phyloP scores from a whole-genome alignment of 2,797 vertebrate species.

The Pelochelys cantorii region DNA sequence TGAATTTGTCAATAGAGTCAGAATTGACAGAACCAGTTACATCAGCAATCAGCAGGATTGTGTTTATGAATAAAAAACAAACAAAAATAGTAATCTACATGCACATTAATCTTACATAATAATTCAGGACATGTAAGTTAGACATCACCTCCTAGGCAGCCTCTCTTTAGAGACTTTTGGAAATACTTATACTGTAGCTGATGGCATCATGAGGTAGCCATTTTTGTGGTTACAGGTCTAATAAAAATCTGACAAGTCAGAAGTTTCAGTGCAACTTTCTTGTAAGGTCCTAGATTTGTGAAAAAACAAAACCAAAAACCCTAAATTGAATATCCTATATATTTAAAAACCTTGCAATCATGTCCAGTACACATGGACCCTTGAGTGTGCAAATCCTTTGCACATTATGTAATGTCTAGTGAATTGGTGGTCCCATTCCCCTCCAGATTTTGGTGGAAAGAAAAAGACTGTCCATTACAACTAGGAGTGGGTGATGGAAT shows the following conservation, averaged over 20 bases:
- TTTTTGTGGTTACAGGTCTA: neutral
- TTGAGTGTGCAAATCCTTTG: neutral
- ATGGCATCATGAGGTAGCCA: neutral
- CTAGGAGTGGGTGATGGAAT: conserved; percentile 46
- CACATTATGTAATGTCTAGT: conserved; percentile 2
- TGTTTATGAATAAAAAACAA: neutral
- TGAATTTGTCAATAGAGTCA: neutral
- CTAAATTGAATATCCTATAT: neutral
- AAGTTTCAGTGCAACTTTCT: neutral
- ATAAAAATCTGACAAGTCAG: neutral
- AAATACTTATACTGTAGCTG: neutral
- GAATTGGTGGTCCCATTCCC: conserved; percentile 49
- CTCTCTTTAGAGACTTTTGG: neutral
- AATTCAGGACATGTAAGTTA: neutral
- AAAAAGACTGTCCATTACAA: conserved; percentile 4
- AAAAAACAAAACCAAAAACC: neutral
- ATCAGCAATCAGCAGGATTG: neutral
- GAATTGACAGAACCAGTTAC: neutral
- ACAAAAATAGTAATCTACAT: neutral
- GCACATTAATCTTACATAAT: conserved; percentile 10
- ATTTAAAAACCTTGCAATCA: neutral
- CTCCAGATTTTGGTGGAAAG: neutral
- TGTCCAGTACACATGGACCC: neutral
- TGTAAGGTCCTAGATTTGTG: conserved; percentile 8
- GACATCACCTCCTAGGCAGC: neutral